Evolutionary conservation across 2,113 vertebrate genomes (phyloP), one percentile per base, ranked within the genome.

Genomic region (Isichthys henryi): DNA sequence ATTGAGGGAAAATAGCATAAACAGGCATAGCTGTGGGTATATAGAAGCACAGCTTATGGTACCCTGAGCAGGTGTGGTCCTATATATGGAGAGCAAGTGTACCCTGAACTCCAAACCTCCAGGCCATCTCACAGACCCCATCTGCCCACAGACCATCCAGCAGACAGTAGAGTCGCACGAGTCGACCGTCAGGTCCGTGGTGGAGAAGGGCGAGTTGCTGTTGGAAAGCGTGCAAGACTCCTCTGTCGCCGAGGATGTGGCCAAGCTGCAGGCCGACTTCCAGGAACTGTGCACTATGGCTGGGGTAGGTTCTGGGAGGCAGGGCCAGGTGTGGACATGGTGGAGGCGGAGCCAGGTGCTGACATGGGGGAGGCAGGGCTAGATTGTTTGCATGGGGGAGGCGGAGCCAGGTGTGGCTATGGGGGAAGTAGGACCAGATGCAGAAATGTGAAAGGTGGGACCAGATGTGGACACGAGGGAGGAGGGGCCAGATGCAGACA

Each of bases 111-210:
- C 17, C 50, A 43, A 31, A 2, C 17, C 23, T 27, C 6, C 86
- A 27, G 31, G 35, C 50, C 45, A n/a, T 49, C 43, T 49, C 21
- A 88, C 39, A 9, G 19, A 21, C 3, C 10, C 23, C 5, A 9
- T 77, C 49, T 89, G 39, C 92, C 74, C 91, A n/a, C 92, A 99
- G 98, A 96, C 97, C 62, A 93, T 99, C 46, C 95, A 97, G 39
- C 97, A 99, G 95, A 96, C 93, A 45, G 93, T 99, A 91, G 95
- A 98, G 91, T 98, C 98, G 46, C 96, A 97, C 1, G 97, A 98
- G 39, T 96, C 97, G 2, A 96, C 97, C 2, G 90, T 99, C 91
- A 97, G 94, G 90, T 97, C 97, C 0, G 96, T 99, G 90, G 91
- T 93, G 88, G 98, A 99, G 95, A 99, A 98, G 90, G 98, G 98